Evolutionary conservation across 2,888 invertebrate species (phyloP), one percentile per base, ranked within the genome.

Genomic region (Macrophya alboannulata): DNA sequence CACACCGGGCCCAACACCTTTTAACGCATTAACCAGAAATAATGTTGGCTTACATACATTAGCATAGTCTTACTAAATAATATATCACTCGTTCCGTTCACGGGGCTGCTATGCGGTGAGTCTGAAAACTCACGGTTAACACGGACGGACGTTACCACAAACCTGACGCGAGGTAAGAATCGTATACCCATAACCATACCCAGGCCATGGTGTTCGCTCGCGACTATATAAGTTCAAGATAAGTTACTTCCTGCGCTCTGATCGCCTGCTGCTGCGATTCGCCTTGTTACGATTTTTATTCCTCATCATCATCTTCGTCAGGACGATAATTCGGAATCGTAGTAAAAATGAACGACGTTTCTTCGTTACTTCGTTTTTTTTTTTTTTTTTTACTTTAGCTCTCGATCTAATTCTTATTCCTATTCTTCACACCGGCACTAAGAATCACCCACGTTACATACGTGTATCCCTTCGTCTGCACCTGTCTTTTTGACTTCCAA

Each of bases 1-100:
- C 88, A 88, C 88, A 87, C 88, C 88, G 85, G 86, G 15, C 81
- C 87, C 86, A 86, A 87, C 86, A 88, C 87, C 88, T 87, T 85
- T 87, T 84, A 86, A 84, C 87, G 88, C 85, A 85, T 85, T 81
- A 74, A 86, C 76, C 85, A 87, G 86, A 88, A 87, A 88, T 88
- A 89, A 88, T 88, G 89, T 88, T 88, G 83, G 51, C 83, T 83
- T 83, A 68, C 83, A 83, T 83, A 83, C 51, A 83, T 83, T 83
- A 83, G 83, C 83, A 83, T 83, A 83, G 71, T 71, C 83, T 68
- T 83, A 83, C 83, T 83, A 83, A 83, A 83, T 83, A 83, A 83
- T 83, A 68, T 83, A 83, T 83, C 81, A 81, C 81, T 55, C 40
- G 62, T 55, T 77, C 48, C 48, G 51, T 51, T 62, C 81, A 37